These are phyloP conservation scores for Suncus etruscus DNA, from an alignment of 2,113 vertebrate species.

Conservation along the genomic window DNA sequence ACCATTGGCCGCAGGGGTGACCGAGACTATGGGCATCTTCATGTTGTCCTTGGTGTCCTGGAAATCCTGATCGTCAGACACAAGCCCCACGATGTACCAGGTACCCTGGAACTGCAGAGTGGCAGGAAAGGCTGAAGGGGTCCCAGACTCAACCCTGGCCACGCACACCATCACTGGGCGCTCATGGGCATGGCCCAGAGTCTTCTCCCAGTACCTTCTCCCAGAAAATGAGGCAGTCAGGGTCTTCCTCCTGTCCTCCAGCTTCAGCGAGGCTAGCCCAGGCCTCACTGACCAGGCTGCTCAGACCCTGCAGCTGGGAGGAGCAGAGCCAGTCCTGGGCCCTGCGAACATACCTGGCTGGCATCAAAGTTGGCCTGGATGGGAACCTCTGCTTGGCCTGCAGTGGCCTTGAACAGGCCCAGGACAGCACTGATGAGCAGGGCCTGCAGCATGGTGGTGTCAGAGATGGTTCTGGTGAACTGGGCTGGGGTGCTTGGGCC, in stretches of 20 bases:
- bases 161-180: too few species aligned
- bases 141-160: too few species aligned
- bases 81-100: constrained; percentile 2
- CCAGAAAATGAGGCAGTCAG: background rate
- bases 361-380: constrained; percentile 48
- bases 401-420: background rate
- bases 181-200: too few species aligned
- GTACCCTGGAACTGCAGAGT: constrained; percentile 58
- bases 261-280: too few species aligned
- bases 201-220: too few species aligned
- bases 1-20: background rate
- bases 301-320: too few species aligned
- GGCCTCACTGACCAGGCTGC: too few species aligned
- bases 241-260: too few species aligned
- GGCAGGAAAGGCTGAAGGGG: background rate
- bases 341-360: background rate
- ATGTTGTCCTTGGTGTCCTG: constrained; percentile 41
- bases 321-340: background rate
- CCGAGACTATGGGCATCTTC: constrained; percentile 45
- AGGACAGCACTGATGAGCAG: background rate
- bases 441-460: background rate
- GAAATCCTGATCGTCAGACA: constrained; percentile 40
- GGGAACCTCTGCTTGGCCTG: constrained; percentile 15
- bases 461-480: background rate
- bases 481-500: background rate